Evolutionary conservation across 2,888 invertebrate species (phyloP).

Genomic region (Onthophagus sagittarius): DNA sequence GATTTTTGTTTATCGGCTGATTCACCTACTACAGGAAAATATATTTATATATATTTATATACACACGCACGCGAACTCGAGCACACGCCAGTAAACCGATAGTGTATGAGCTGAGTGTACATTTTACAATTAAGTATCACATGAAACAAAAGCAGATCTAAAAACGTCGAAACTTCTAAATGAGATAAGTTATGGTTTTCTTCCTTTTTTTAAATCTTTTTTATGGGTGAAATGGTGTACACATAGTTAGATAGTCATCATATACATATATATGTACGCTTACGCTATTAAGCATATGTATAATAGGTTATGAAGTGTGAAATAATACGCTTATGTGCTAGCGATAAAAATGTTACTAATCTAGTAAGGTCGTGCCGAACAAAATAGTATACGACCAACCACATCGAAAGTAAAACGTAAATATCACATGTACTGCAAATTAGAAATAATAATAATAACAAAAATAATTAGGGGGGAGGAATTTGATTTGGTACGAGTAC

Average conservation of each 20-base stretch:
- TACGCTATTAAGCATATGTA: slow-evolving; percentile 5
- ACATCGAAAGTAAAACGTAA: slow-evolving; percentile 4
- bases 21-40: not conserved
- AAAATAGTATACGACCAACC: slow-evolving; percentile 1
- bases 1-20: not conserved
- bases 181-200: not conserved
- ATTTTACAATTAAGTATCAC: not conserved
- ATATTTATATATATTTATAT: slow-evolving; percentile 20
- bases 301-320: slow-evolving; percentile 3
- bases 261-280: not conserved
- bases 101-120: not conserved
- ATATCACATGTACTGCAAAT: slow-evolving; percentile 6
- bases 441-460: not conserved
- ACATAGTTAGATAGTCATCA: not conserved
- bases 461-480: not conserved
- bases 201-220: not conserved
- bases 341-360: slow-evolving; percentile 3
- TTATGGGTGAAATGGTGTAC: not conserved
- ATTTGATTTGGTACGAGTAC: not conserved
- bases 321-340: slow-evolving; percentile 1
- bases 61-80: slow-evolving; percentile 18
- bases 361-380: slow-evolving; percentile 5
- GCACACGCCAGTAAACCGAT: not conserved
- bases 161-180: not conserved
- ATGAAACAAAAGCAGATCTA: not conserved